Base-by-base conservation (phyloP, 2,888 invertebrate species). In the Coelopa pilipes region DNA sequence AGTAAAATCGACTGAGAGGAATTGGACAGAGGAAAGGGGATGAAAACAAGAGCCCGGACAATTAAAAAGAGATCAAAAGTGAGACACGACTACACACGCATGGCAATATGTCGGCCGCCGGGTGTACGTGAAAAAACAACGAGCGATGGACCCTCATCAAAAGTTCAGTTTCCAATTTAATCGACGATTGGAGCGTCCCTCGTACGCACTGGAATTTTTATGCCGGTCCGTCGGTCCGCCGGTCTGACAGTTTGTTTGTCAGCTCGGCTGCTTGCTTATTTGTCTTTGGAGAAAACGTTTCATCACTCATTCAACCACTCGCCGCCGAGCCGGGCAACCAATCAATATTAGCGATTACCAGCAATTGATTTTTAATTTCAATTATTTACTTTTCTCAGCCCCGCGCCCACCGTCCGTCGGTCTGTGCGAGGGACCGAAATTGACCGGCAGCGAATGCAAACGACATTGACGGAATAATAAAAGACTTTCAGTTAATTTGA, bases 381-480 rank as follows among this genome's bases (percentile, higher is more conserved):
- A 66, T 66, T 50, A 66, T 66, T 53, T 49, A 12, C 49, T 49
- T 5, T 45, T 50, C 34, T 15, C 12, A 9, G 46, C 19, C 17
- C 12, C 13, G 46, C 19, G n/a, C 46, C 47, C 19, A 46, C 34
- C 34, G 34, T 34, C 34, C 34, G 4, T 7, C 34, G 34, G 34
- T 7, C 34, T 15, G 21, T 34, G 11, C 62, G 34, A 62, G 13
- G 15, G 5, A 66, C 19, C 50, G 19, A 66, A 66, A 21, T 66
- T 17, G 66, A 66, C 17, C 50, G 66, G 12, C 19, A 21, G 15
- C 21, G 62, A 34, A 10, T 62, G 60, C 10, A 9, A 21, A 5
- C n/a, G 50, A 66, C 66, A 50, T 66, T 66, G 50, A 66, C 50
- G 50, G 66, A 50, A 66, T 66, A 50, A 66, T 45, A 62, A 59